phyloP scores from a whole-genome alignment of 2,888 invertebrate genomes.

The Mimachlamys varia region DNA sequence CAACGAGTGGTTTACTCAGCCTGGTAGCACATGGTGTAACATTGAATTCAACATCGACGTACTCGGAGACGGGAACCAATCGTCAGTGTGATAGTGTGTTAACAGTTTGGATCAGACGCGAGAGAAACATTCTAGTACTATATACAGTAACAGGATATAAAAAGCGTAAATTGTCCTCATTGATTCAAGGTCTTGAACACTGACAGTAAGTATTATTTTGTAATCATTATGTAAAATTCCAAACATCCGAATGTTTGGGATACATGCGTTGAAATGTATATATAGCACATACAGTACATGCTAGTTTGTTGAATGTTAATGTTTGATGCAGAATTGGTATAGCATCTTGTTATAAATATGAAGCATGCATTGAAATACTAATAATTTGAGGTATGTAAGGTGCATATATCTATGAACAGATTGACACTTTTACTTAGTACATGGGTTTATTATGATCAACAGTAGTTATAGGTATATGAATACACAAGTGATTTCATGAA shows the following conservation, averaged over 20 bases:
- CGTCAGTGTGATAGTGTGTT: neutral
- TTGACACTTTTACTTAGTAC: too few species aligned
- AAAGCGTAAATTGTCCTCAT: neutral
- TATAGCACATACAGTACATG: neutral
- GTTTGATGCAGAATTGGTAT: neutral
- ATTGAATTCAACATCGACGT: neutral
- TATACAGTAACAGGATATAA: neutral
- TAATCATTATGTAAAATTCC: neutral
- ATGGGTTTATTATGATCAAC: too few species aligned
- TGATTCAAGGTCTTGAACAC: neutral
- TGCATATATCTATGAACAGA: too few species aligned
- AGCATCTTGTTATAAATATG: too few species aligned
- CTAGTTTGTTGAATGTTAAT: neutral
- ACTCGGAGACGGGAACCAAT: neutral
- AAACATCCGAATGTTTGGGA: neutral
- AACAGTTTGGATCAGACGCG: neutral
- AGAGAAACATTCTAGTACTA: neutral
- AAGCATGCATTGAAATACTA: too few species aligned
- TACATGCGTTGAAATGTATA: neutral
- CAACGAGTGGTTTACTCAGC: neutral
- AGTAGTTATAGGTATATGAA: too few species aligned
- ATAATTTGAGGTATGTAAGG: too few species aligned
- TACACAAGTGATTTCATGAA: too few species aligned
- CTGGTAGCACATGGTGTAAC: constrained; percentile 1
- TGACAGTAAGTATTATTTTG: neutral